Evolutionary conservation across 2,888 invertebrate species (phyloP), one percentile per base, ranked within the genome.

Genomic region (Torymus tubicola): DNA sequence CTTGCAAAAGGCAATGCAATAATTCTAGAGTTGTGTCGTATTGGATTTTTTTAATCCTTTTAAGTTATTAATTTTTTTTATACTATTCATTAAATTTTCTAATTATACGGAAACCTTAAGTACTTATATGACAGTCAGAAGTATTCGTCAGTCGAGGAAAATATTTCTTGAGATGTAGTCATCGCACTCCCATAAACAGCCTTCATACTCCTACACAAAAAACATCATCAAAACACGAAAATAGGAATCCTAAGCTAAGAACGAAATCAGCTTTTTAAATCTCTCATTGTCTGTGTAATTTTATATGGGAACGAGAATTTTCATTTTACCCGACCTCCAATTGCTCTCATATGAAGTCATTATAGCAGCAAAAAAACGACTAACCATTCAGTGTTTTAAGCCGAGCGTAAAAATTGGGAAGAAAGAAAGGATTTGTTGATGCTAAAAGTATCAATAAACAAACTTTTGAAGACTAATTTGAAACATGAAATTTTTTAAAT

Each of bases 1-100:
- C 57, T 74, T 57, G 52, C 73, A 21, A 50, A 65, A 67, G 65
- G 42, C 67, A 60, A 5, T 14, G 12, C 58, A 18, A 16, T 75
- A 60, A 60, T 53, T 52, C 53, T 31, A 60, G 21, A 75, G 16
- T 68, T 75, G 53, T 68, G 2, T 52, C 50, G 24, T 13, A 14
- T 2, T 11, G 65, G 52, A n/a, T 42, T 64, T 55, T n/a, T 4
- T 14, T n/a, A 0, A 55, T 55, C 1, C n/a, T 55, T 13, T n/a
- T 55, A 14, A 55, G 13, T 14, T 3, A n/a, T 55, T 55, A 60
- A 60, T 60, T 60, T 14, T 60, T n/a, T 61, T 11, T 61, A 61
- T 61, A 60, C 4, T 60, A 4, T 60, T 60, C 18, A 10, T 60
- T 16, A 10, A 60, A 60, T 2, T 0, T 31, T 31, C 5, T 31